Evolutionary conservation across 92 coral and sea anemone species (phyloP).

Genomic region (Blastomussa wellsi): DNA sequence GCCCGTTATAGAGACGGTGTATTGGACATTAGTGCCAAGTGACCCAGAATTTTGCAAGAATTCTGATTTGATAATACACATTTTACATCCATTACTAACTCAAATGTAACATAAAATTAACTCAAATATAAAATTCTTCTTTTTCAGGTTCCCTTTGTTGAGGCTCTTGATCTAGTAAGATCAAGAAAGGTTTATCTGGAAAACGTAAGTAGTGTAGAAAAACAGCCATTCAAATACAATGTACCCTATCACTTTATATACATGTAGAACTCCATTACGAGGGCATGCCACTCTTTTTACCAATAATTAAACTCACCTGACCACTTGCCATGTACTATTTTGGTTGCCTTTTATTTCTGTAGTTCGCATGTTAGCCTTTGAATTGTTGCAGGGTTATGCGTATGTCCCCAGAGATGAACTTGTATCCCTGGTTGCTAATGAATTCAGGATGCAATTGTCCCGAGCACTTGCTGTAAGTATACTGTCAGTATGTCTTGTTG

Average conservation of each 20-base stretch:
- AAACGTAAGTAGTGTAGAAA: slow-evolving; percentile 56
- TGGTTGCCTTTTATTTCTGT: no score
- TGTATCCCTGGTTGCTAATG: slow-evolving; percentile 88
- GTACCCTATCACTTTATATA: no score
- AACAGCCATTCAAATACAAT: not conserved
- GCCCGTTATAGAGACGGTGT: no score
- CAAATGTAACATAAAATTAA: no score
- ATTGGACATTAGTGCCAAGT: no score
- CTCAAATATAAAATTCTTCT: not conserved
- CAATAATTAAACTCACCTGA: no score
- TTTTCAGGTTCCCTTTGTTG: slow-evolving; percentile 79
- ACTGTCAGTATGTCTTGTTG: no score
- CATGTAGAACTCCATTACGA: not conserved
- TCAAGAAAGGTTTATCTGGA: slow-evolving; percentile 88
- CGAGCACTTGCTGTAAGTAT: slow-evolving; percentile 94
- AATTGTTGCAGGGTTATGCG: slow-evolving; percentile 75
- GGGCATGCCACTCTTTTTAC: no score
- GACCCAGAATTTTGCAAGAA: no score
- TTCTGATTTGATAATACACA: no score
- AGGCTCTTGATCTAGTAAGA: slow-evolving; percentile 89
- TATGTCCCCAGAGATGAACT: slow-evolving; percentile 85
- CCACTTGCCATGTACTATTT: no score
- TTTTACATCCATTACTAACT: not conserved
- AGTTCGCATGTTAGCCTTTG: not conserved
- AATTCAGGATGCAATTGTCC: slow-evolving; percentile 79